Evolutionary conservation across 1,140 invertebrate genomes (phyloP).

Genomic region (Hycleus cichorii): DNA sequence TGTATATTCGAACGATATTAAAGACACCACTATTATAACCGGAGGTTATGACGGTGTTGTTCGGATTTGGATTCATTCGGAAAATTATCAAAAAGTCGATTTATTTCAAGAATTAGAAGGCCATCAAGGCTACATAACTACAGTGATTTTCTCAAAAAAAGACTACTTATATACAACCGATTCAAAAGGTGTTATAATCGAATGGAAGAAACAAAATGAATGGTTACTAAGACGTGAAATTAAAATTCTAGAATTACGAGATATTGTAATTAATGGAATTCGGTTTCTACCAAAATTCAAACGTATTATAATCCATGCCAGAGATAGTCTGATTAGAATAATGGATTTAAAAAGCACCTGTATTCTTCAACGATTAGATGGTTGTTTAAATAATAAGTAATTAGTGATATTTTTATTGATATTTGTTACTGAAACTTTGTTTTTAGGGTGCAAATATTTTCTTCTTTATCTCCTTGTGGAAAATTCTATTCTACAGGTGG

Average conservation of each 20-base stretch:
- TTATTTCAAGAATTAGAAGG: slow-evolving; percentile 29
- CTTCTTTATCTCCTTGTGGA: slow-evolving; percentile 21
- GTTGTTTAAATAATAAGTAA: slow-evolving; percentile 22
- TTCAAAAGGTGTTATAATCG: slow-evolving; percentile 30
- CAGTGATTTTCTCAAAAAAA: slow-evolving; percentile 28
- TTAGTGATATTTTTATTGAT: neutral
- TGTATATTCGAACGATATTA: slow-evolving; percentile 33
- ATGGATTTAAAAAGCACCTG: slow-evolving; percentile 26
- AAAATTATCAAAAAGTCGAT: slow-evolving; percentile 13
- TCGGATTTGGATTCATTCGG: slow-evolving; percentile 28
- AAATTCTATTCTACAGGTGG: slow-evolving; percentile 18
- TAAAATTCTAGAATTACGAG: slow-evolving; percentile 26
- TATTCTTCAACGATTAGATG: slow-evolving; percentile 25
- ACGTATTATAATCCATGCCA: slow-evolving; percentile 31
- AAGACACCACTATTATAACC: slow-evolving; percentile 28
- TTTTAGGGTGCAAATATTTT: slow-evolving; percentile 26
- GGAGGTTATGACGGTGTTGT: slow-evolving; percentile 35
- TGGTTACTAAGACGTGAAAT: slow-evolving; percentile 31
- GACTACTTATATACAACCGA: slow-evolving; percentile 31
- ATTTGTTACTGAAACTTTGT: slow-evolving; percentile 3
- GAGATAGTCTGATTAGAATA: slow-evolving; percentile 30
- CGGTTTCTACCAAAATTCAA: slow-evolving; percentile 29
- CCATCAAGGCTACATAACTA: slow-evolving; percentile 34
- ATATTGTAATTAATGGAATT: slow-evolving; percentile 34
- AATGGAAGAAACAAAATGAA: slow-evolving; percentile 27